These are phyloP conservation scores for Pristionchus maxplancki DNA, from an alignment of 2,888 invertebrate species.

Conservation along the genomic window DNA sequence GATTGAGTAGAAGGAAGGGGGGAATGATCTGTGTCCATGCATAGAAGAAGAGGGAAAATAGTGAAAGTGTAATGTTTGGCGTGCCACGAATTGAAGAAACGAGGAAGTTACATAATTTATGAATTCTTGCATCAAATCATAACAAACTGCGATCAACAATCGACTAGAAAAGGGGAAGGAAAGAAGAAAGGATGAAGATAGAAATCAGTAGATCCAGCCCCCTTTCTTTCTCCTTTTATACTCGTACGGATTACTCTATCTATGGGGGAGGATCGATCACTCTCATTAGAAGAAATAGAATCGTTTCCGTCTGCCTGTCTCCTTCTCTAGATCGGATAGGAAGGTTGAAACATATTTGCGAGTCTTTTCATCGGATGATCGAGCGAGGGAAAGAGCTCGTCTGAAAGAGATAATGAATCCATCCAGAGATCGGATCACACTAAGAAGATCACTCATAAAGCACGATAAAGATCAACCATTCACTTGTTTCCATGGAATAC, in stretches of 20 bases:
- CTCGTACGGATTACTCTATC: slow-evolving; percentile 47
- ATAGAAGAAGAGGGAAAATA: slow-evolving; percentile 5
- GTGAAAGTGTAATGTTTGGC: neutral
- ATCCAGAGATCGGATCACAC: neutral
- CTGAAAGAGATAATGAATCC: neutral
- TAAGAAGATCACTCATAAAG: neutral
- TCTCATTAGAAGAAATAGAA: slow-evolving; percentile 52
- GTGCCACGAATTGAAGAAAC: neutral
- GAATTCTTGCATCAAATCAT: slow-evolving; percentile 27
- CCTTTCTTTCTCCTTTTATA: slow-evolving; percentile 6
- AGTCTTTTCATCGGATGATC: slow-evolving; percentile 45
- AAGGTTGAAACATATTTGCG: slow-evolving; percentile 26
- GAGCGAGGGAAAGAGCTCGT: slow-evolving; percentile 47
- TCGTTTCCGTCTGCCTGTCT: slow-evolving; percentile 49
- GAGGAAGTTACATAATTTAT: neutral
- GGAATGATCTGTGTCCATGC: neutral
- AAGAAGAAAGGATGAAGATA: neutral
- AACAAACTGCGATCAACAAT: slow-evolving; percentile 44
- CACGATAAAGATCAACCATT: neutral
- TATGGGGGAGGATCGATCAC: neutral
- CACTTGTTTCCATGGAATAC: neutral
- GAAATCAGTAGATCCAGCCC: slow-evolving; percentile 25
- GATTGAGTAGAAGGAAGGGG: neutral
- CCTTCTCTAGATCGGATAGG: slow-evolving; percentile 45
- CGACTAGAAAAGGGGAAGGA: slow-evolving; percentile 34